Evolutionary conservation across 2,113 vertebrate species (phyloP).

Genomic region (Lasiurus cinereus): DNA sequence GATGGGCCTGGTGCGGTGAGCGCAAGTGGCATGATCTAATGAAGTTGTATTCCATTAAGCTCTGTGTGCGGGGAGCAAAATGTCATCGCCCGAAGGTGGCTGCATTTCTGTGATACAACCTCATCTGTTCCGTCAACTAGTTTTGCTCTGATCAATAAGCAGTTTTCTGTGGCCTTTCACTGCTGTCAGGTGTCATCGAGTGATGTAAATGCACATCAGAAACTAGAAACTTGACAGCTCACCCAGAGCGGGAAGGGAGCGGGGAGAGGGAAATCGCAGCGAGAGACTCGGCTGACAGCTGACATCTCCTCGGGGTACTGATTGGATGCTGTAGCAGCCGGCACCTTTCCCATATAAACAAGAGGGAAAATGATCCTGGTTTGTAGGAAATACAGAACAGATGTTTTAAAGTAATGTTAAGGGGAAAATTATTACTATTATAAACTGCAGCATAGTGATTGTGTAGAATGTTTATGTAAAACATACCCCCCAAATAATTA

Average conservation of each 20-base stretch:
- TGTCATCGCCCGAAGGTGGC: conserved; percentile 91
- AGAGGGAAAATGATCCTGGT: conserved; percentile 44
- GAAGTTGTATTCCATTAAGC: conserved; percentile 98
- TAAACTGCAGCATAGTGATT: background rate
- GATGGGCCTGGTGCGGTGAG: conserved; percentile 88
- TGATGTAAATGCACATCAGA: conserved; percentile 97
- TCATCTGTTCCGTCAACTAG: conserved; percentile 97
- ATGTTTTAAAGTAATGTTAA: conserved; percentile 66
- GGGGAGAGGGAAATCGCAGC: conserved; percentile 80
- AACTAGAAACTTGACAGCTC: conserved; percentile 96
- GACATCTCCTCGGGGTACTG: conserved; percentile 85
- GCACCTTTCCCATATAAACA: conserved; percentile 74
- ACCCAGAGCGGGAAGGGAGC: conserved; percentile 87
- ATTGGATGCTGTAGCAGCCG: conserved; percentile 80
- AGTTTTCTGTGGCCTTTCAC: conserved; percentile 98
- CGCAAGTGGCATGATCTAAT: conserved; percentile 95
- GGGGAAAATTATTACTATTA: background rate
- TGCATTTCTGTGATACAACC: conserved; percentile 91
- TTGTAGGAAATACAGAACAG: conserved; percentile 63
- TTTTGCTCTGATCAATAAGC: conserved; percentile 98
- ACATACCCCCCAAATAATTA: background rate
- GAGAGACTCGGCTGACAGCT: conserved; percentile 89
- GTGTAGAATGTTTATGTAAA: conserved; percentile 26
- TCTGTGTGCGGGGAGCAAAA: conserved; percentile 87
- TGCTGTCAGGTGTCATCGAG: conserved; percentile 96